These are phyloP conservation scores for Leptestheria dahalacensis DNA, from an alignment of 1,140 invertebrate genomes.

Conservation along the genomic window DNA sequence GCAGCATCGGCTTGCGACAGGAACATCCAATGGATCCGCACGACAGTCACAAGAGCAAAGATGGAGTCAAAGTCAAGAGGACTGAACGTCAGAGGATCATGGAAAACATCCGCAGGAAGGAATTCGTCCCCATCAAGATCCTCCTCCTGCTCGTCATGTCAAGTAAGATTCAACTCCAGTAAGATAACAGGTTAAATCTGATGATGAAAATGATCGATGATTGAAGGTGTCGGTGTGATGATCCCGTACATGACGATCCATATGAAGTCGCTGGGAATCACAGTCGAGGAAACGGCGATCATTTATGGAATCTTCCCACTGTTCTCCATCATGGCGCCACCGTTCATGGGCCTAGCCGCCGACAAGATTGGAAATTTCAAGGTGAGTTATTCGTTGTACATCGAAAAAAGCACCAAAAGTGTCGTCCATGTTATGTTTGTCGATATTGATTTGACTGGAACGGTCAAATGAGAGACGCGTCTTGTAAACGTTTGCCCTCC, in stretches of 20 bases:
- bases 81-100: constrained; percentile 45
- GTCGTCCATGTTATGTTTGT: too few species aligned
- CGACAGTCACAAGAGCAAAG: not conserved
- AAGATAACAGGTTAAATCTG: not conserved
- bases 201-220: not conserved
- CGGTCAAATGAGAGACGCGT: too few species aligned
- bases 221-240: constrained; percentile 49
- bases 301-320: constrained; percentile 68
- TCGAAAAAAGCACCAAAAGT: not conserved
- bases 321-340: constrained; percentile 58
- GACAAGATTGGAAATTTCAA: constrained; percentile 68
- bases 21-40: too few species aligned
- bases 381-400: constrained; percentile 32
- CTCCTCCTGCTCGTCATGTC: constrained; percentile 61
- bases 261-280: constrained; percentile 67
- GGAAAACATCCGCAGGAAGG: constrained; percentile 51
- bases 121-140: constrained; percentile 52
- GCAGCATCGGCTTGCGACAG: too few species aligned
- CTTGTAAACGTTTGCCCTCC: too few species aligned
- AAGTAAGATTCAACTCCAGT: constrained; percentile 39
- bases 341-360: constrained; percentile 54
- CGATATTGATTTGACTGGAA: too few species aligned
- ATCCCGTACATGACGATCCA: constrained; percentile 73
- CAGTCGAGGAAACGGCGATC: constrained; percentile 66
- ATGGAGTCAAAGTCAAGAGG: constrained; percentile 21